Conservation (phyloP, 2,113 vertebrate species). For the Microcebus ravelobensis region DNA sequence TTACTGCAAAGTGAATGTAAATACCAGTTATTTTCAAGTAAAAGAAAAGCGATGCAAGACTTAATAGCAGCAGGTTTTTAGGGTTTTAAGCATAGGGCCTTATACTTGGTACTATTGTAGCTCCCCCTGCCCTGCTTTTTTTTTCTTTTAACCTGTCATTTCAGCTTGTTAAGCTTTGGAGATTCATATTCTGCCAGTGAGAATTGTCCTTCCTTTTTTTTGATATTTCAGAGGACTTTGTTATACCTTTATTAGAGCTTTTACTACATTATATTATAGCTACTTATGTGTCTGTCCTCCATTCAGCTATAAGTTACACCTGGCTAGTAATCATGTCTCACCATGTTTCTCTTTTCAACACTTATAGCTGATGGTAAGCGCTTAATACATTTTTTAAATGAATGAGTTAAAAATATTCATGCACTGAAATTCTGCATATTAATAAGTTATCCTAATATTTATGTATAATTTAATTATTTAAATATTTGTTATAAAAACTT, state of each 20-base stretch:
- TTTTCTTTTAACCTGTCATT: not conserved
- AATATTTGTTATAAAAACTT: not conserved
- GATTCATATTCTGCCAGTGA: not conserved
- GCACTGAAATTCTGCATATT: not conserved
- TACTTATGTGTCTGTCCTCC: not conserved
- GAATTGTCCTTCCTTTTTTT: slow-evolving; percentile 31
- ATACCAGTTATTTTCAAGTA: not conserved
- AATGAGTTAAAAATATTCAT: not conserved
- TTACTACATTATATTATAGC: not conserved
- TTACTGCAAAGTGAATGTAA: not conserved
- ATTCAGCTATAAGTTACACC: not conserved
- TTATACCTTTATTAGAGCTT: not conserved
- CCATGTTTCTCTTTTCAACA: not conserved
- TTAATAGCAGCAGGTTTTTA: not conserved
- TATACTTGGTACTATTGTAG: not conserved
- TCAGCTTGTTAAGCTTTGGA: slow-evolving; percentile 7
- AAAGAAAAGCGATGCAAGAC: not conserved
- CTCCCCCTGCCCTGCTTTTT: too few relatives aligned
- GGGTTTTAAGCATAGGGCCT: not conserved
- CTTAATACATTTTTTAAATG: not conserved
- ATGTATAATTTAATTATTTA: not conserved
- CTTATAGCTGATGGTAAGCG: not conserved
- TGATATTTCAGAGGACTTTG: not conserved
- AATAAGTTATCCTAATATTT: too few relatives aligned
- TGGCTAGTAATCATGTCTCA: not conserved